These are phyloP conservation scores for Petrocephalus zakoni DNA, from an alignment of 2,113 vertebrate species.

Conservation along the genomic window DNA sequence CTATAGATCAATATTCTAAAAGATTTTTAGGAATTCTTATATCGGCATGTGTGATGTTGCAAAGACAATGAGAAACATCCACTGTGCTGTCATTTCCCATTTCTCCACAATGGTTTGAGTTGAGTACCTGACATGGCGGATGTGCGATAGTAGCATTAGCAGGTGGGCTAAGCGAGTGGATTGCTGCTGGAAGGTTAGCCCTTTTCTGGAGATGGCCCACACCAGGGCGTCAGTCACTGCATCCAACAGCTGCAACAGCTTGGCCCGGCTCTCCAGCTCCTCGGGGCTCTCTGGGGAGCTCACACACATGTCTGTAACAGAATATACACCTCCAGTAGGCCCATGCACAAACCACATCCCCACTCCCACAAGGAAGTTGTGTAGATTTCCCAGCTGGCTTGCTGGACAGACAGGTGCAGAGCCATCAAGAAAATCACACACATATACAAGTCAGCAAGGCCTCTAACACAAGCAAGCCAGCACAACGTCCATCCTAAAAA, in stretches of 20 bases:
- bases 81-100: background rate
- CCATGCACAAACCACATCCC: background rate
- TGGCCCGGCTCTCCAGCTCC: slow-evolving; percentile 75
- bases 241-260: slow-evolving; percentile 78
- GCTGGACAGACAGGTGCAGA: background rate
- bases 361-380: background rate
- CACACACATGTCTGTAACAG: slow-evolving; percentile 68
- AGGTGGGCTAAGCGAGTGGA: slow-evolving; percentile 80
- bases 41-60: background rate
- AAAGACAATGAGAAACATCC: background rate
- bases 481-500: background rate
- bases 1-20: background rate
- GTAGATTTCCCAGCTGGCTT: background rate
- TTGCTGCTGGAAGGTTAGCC: slow-evolving; percentile 79
- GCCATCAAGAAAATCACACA: background rate
- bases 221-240: slow-evolving; percentile 83
- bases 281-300: slow-evolving; percentile 57
- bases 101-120: background rate
- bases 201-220: slow-evolving; percentile 87
- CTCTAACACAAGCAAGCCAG: background rate
- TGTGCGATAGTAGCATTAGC: slow-evolving; percentile 89
- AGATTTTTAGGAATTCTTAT: background rate
- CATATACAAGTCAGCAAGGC: background rate
- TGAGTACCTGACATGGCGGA: slow-evolving; percentile 84
- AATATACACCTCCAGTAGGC: background rate